A percentile compares a stretch with the other conserved stretches of the same genome.
Evolutionary conservation across 2,888 invertebrate species (phyloP).

Genomic region (Drosophila fulvimacula): DNA sequence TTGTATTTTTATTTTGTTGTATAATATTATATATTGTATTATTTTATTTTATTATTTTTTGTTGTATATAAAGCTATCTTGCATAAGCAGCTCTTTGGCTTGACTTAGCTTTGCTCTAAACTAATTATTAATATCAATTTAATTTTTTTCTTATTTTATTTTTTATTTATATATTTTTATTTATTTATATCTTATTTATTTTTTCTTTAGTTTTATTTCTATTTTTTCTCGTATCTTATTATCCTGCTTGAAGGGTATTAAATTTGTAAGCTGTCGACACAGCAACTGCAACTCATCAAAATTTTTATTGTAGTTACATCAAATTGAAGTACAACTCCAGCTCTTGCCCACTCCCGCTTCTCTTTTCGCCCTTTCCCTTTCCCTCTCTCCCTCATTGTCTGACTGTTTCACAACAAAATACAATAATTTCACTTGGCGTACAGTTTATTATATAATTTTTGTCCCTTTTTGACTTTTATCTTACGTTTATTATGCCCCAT

Average conservation of each 20-base stretch:
- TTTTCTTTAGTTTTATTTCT: no score
- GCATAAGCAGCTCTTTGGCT: no score
- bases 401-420: conserved; percentile 39
- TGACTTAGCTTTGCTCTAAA: no score
- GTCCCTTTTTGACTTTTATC: conserved; percentile 81
- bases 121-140: no score
- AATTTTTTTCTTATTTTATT: no score
- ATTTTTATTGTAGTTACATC: conserved; percentile 57
- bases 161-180: no score
- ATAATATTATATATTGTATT: no score
- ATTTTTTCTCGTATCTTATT: background rate
- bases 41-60: no score
- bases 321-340: conserved; percentile 37
- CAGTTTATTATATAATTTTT: conserved; percentile 79
- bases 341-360: background rate
- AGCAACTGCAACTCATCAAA: conserved; percentile 49
- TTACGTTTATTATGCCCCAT: conserved; percentile 80
- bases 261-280: conserved; percentile 9
- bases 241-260: conserved; percentile 1
- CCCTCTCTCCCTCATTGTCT: background rate
- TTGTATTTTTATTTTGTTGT: no score
- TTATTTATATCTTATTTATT: background rate
- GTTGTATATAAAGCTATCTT: no score
- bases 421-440: conserved; percentile 73
- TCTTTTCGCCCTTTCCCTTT: background rate